Evolutionary conservation across 2,113 vertebrate genomes (phyloP).

Genomic region (Ivindomyrus marchei): DNA sequence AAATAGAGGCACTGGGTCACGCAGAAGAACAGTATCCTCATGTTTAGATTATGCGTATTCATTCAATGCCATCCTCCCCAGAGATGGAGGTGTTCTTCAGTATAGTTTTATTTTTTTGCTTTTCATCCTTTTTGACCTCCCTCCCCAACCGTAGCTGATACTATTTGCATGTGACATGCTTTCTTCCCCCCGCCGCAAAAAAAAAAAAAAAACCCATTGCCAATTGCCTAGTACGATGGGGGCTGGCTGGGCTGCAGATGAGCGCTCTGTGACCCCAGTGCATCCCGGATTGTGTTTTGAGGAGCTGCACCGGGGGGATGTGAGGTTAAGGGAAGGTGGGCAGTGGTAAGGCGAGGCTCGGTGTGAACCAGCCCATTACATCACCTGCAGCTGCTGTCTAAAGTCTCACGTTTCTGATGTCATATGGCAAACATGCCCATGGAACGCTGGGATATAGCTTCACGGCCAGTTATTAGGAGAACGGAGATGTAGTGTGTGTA

Average conservation of each 20-base stretch:
- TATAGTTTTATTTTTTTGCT: neutral
- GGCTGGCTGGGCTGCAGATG: neutral
- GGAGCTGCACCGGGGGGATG: neutral
- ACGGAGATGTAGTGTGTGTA: neutral
- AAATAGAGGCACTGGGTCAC: neutral
- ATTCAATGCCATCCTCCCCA: neutral
- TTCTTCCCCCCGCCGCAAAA: too few species aligned
- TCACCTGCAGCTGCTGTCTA: neutral
- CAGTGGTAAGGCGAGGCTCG: neutral
- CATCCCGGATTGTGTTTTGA: neutral
- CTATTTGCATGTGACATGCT: neutral
- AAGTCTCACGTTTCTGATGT: neutral
- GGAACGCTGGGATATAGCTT: neutral
- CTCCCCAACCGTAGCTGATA: neutral
- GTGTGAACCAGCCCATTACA: neutral
- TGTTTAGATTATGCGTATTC: neutral
- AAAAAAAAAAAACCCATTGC: neutral
- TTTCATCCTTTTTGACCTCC: neutral
- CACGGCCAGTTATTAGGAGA: neutral
- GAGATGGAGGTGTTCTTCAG: neutral
- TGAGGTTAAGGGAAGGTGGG: neutral
- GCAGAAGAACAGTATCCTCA: neutral
- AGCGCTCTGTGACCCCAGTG: neutral
- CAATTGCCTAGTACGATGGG: neutral
- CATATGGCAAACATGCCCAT: neutral